Percentiles rank a stretch among this genome's conserved stretches.
Evolutionary conservation across 1,140 invertebrate genomes (phyloP).

Genomic region (Vanessa tameamea): DNA sequence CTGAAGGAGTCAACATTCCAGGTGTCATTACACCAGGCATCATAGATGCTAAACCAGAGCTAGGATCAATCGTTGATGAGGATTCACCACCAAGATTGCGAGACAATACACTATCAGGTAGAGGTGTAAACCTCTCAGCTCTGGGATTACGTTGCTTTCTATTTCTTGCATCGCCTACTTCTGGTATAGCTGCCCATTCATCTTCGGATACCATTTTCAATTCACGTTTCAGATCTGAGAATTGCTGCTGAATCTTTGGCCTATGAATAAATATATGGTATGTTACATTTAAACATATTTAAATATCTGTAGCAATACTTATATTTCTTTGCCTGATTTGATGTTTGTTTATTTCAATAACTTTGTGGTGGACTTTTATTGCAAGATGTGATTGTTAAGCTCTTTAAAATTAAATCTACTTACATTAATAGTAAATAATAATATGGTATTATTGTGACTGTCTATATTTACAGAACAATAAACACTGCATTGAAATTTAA

Average conservation of each 20-base stretch:
- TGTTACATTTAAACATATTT: background rate
- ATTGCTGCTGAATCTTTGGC: conserved; percentile 99
- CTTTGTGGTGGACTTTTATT: no score
- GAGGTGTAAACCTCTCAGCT: conserved; percentile 97
- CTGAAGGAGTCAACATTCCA: conserved; percentile 88
- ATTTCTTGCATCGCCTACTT: conserved; percentile 99
- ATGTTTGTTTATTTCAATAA: no score
- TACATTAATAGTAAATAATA: no score
- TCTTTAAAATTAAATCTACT: no score
- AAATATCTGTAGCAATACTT: background rate
- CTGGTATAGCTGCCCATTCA: conserved; percentile 98
- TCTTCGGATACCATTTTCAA: conserved; percentile 92
- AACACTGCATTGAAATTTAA: no score
- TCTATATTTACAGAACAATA: no score
- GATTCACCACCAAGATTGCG: conserved; percentile 93
- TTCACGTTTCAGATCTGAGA: conserved; percentile 98
- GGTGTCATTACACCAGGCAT: conserved; percentile 89
- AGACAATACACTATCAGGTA: conserved; percentile 98
- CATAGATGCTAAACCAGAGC: conserved; percentile 91
- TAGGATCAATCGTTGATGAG: conserved; percentile 90
- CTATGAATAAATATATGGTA: conserved; percentile 51
- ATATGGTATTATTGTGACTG: no score
- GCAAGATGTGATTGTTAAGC: no score
- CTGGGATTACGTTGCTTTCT: conserved; percentile 97
- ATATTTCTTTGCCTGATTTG: no score